Evolutionary conservation across 2,113 vertebrate species (phyloP), one percentile per base, ranked within the genome.

Genomic region (Nothocercus nigrocapillus): DNA sequence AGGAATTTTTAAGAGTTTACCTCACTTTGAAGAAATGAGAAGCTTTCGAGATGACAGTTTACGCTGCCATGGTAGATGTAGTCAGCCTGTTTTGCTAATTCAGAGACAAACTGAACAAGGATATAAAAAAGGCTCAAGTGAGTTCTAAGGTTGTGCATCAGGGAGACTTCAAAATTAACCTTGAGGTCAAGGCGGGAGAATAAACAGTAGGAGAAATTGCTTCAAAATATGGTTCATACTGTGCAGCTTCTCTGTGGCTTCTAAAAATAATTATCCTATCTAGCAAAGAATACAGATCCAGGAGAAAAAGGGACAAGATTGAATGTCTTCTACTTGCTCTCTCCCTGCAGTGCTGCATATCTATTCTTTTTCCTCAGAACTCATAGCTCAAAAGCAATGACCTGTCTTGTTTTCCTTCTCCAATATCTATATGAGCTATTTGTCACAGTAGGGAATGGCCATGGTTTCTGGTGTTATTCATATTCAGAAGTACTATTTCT

Each of bases 31-130:
- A 89, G 44, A 85, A 62, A 56, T 58, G 1, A 89, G 36, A 82
- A 80, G 49, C 25, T 90, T 89, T 89, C 22, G 53, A 85, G 79
- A 22, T 85, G 82, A 82, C 38, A 64, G 79, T 91, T 82, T 82
- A 13, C 47, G 61, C 59, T 87, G n/a, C 56, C 49, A 66, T 30
- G 11, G 28, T 77, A 73, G 53, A 80, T 73, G 18, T 17, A 53
- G 38, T 40, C 64, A 34, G 36, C 17, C 17, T 94, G 47, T 88
- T 91, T 72, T 86, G 38, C 9, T 82, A 89, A 91, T 87, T 89
- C 82, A 20, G 61, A 69, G 64, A 73, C 64, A 79, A 94, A 87
- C 24, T 42, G 36, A 94, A 75, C 5, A 30, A 69, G 17, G 58
- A 70, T n/a, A 67, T 27, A 82, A 82, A 75, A 34, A 3, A 58